Evolutionary conservation across 2,888 invertebrate genomes (phyloP).

Genomic region (Ornithoptera priamus): DNA sequence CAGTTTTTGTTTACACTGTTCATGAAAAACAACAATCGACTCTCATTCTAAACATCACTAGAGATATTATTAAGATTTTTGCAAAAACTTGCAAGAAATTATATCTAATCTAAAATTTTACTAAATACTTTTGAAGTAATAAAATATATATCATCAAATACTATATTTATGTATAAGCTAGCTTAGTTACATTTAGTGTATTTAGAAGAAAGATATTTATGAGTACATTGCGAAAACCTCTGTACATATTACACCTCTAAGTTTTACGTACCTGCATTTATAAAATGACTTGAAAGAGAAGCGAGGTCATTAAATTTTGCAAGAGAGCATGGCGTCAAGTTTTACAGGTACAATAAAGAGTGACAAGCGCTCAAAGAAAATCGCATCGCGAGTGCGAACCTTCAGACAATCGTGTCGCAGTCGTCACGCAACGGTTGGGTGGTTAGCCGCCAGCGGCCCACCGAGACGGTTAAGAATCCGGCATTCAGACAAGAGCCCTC

Average conservation of each 20-base stretch:
- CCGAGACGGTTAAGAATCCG: constrained; percentile 42
- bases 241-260: no score
- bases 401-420: constrained; percentile 6
- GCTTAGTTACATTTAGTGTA: no score
- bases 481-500: constrained; percentile 59
- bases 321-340: constrained; percentile 7
- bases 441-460: constrained; percentile 32
- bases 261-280: neutral
- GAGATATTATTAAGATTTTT: neutral
- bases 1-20: no score
- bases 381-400: neutral
- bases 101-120: no score
- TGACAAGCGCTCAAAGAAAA: constrained; percentile 10
- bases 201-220: no score
- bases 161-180: no score
- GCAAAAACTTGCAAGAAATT: no score
- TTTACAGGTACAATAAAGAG: constrained; percentile 14
- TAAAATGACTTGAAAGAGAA: constrained; percentile 15
- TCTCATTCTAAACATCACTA: neutral
- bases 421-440: constrained; percentile 8
- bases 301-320: constrained; percentile 23
- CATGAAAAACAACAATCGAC: no score
- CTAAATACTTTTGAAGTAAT: no score
- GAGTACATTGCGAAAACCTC: no score
- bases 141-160: no score